Base-by-base conservation (phyloP, 1,140 invertebrate genomes). In the Meloidogyne hapla region DNA sequence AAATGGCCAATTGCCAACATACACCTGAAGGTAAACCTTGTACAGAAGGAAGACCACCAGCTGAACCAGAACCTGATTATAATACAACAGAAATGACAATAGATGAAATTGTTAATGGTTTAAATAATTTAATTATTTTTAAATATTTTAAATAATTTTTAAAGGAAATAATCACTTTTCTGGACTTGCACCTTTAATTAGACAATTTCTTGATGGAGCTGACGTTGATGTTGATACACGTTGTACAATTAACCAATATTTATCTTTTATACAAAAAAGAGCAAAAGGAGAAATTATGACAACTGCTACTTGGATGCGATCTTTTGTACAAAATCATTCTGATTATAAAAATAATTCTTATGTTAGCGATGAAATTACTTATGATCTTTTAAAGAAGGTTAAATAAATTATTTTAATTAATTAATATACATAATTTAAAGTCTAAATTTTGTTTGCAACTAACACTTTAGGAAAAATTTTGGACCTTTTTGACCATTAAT, bases 31-130 rank as follows among this genome's bases (percentile, higher is more conserved):
- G 80, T 13, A 75, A 77, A 21, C 81, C 81, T 28, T 78, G 78
- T 56, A 67, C 79, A 15, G 80, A 70, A 21, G 74, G 80, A 56
- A 33, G 26, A 23, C 70, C 70, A 5, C 70, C 70, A 64, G 80
- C 77, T 74, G 83, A 64, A 56, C 77, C 80, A 78, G 79, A 77
- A 40, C 82, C 48, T 63, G 75, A 82, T 13, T 56, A 77, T 45
- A 84, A 85, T 28, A 83, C 84, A 83, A 90, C 90, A 4, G 89
- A 92, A 80, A 93, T 98, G 91, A 93, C 93, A 3, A 91, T 98
- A 67, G 91, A 96, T 88, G 94, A 99, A 89, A 99, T 99, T 82
- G 93, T 99, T 71, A 98, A 98, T 89, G 96, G 96, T 84, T 96
- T 94, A 67, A 0, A 21, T 68, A 21, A 13, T 10, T n/a, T n/a